These are phyloP conservation scores for Brachirus orientalis DNA, from an alignment of 2,113 vertebrate genomes.

Conservation along the genomic window DNA sequence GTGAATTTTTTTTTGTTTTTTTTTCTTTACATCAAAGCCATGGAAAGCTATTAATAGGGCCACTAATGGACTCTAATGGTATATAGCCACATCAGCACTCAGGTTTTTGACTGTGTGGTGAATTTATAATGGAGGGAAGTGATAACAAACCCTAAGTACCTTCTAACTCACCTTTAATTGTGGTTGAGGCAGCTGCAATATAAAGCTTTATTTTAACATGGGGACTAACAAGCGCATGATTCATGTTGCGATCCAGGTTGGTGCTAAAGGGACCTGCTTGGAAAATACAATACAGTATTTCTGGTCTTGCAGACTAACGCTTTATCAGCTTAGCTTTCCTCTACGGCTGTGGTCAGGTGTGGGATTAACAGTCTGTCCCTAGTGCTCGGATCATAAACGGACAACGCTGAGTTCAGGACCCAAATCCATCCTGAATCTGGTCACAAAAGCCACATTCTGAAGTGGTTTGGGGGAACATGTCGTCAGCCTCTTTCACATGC, in stretches of 20 bases:
- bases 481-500: too few relatives aligned
- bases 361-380: too few relatives aligned
- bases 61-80: constrained; percentile 70
- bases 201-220: constrained; percentile 47
- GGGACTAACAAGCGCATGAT: constrained; percentile 42
- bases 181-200: constrained; percentile 39
- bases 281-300: not conserved
- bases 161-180: constrained; percentile 66
- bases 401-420: too few relatives aligned
- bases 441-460: too few relatives aligned
- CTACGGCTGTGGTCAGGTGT: too few relatives aligned
- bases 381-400: too few relatives aligned
- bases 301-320: not conserved
- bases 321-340: not conserved
- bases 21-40: constrained; percentile 64
- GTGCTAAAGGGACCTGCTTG: constrained; percentile 13
- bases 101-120: constrained; percentile 62
- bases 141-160: constrained; percentile 66
- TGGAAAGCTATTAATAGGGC: constrained; percentile 63
- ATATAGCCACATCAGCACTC: constrained; percentile 73
- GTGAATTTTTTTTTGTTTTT: constrained; percentile 12
- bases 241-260: constrained; percentile 10
- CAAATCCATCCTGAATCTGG: too few relatives aligned
- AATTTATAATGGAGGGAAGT: constrained; percentile 66
- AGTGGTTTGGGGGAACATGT: too few relatives aligned